Base-by-base conservation (phyloP, 1,140 invertebrate genomes). In the Drosophila guanche region DNA sequence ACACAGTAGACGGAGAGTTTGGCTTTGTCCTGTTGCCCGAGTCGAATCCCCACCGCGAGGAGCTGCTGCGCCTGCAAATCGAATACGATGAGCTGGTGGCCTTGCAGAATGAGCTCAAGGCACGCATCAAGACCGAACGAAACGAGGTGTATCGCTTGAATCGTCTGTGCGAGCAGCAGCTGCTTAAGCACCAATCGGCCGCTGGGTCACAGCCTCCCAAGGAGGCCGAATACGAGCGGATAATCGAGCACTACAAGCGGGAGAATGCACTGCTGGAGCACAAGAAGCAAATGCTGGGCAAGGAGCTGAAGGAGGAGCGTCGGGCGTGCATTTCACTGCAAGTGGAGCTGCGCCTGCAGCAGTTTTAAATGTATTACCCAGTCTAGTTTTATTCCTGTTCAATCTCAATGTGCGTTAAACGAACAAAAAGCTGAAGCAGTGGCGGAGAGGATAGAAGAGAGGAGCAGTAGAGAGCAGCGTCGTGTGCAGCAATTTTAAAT, bases 201-300 rank as follows among this genome's bases (percentile, higher is more conserved):
- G 5, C 16, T 1, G 73, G 79, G 16, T 40, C 71, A 81, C 90
- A 59, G 89, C 92, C 70, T 14, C 92, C 73, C 5, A 83, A 90
- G 6, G 93, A 93, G 54, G 89, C 91, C 12, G 84, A 90, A 37
- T 93, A 93, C 59, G 93, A 92, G 78, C 90, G 94, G 58, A 66
- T 91, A 29, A 86, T 91, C 23, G 90, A 90, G 12, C 76, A 91
- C 53, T 91, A 90, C 42, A 92, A 93, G 5, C 94, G 93, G 58
- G 94, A 95, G 79, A 95, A 95, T 89, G 93, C 94, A 5, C 76
- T 95, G 63, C 88, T 95, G 4, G 94, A 95, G 92, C 94, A 94
- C 92, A 95, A 93, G 91, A 94, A 94, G 92, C 91, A 92, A 91
- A 94, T 90, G 89, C 92, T 93, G 81, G 94, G 92, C 59, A 93